Percentiles rank a stretch among this genome's conserved stretches.
phyloP scores from a whole-genome alignment of 2,888 invertebrate species.

The Alentia gelatinosa region DNA sequence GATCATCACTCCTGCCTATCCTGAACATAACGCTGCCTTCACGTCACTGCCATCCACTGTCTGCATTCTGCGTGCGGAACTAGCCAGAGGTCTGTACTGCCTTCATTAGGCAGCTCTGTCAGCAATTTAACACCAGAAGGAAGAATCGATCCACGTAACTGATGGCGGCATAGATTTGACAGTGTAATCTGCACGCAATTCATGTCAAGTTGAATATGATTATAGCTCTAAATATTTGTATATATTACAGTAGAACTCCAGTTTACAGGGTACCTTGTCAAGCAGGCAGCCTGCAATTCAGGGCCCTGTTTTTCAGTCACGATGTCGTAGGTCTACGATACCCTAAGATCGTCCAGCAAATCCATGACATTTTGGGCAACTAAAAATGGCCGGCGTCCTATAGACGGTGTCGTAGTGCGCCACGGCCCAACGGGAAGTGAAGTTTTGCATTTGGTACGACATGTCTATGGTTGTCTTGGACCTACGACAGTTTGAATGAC shows the following conservation, averaged over 20 bases:
- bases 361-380: too few relatives aligned
- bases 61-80: neutral
- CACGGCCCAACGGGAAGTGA: too few relatives aligned
- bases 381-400: too few relatives aligned
- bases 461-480: too few relatives aligned
- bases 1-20: conserved; percentile 55
- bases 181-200: neutral
- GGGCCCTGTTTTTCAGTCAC: too few relatives aligned
- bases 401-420: too few relatives aligned
- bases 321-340: too few relatives aligned
- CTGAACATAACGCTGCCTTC: conserved; percentile 50
- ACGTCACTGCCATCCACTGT: neutral
- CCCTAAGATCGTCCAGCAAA: too few relatives aligned
- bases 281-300: too few relatives aligned
- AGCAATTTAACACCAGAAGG: neutral
- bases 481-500: too few relatives aligned
- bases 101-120: neutral
- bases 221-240: neutral
- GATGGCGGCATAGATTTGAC: neutral
- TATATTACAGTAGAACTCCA: neutral
- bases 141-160: neutral
- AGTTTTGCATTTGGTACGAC: too few relatives aligned
- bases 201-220: neutral
- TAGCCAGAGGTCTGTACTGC: neutral
- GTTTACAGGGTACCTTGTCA: too few relatives aligned